Base-by-base conservation (phyloP, 2,797 vertebrate species). In the Pangasius macronema region DNA sequence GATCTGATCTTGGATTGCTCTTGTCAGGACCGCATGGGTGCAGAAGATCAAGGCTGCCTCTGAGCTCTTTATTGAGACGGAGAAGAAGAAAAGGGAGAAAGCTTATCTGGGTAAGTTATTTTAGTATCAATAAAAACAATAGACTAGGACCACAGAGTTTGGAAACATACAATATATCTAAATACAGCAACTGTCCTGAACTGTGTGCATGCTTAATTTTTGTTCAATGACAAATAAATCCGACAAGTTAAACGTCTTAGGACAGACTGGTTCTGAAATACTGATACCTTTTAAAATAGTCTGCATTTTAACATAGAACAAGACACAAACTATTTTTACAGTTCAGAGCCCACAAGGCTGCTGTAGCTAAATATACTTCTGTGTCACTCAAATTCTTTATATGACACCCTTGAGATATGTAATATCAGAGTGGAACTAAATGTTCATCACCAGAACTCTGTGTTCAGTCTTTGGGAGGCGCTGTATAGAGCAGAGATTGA, bases 31-130 rank as follows among this genome's bases (percentile, higher is more conserved):
- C 10, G 98, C 98, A 61, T 99, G 98, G 98, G 98, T 99, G 89
- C 98, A 99, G 95, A 99, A 99, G 91, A 99, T 99, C 86, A 99
- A 99, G 93, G 98, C 98, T 1, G 98, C 98, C 16, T 99, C 98
- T 2, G 98, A 99, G 83, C 97, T 99, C 90, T 99, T 99, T 94
- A 99, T 99, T 65, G 98, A 99, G 94, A 99, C 98, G 0, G 98
- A 99, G 94, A 99, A 99, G 92, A 99, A 98, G 96, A 99, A 99
- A 94, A 95, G 98, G 59, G 98, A 99, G 93, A 99, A 99, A 87
- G 98, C 98, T 0, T 99, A 99, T 92, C 93, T 99, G 85, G 98
- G 98, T 99, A 95, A 91, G 90, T n/a, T 73, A 14, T 65, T 33
- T 51, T 11, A 36, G 33, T 49, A 11, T 63, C 24, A 80, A 81